phyloP scores from a whole-genome alignment of 2,888 invertebrate species.

The Heliconius cydno region DNA sequence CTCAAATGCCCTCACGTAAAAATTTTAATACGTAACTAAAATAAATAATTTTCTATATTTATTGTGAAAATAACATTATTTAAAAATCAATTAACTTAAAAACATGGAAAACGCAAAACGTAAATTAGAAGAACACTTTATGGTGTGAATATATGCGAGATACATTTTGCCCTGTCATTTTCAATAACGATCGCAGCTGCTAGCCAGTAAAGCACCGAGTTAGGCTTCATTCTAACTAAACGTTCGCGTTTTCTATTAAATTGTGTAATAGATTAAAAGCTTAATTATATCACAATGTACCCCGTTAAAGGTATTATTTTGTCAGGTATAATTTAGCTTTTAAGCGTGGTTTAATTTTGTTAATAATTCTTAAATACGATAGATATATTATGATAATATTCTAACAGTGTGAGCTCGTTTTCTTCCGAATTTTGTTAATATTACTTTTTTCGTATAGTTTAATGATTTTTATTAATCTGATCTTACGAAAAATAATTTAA shows the following conservation, averaged over 20 bases:
- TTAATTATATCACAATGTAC: constrained; percentile 1
- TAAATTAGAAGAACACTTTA: constrained; percentile 31
- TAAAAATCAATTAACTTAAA: constrained; percentile 4
- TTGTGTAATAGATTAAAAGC: constrained; percentile 6
- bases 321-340: neutral
- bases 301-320: neutral
- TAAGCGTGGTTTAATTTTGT: neutral
- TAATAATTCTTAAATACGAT: neutral
- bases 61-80: no score
- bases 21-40: no score
- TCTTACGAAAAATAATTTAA: no score
- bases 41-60: no score
- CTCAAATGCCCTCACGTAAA: no score
- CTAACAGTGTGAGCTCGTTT: no score
- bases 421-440: no score
- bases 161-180: constrained; percentile 36
- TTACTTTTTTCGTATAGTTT: no score
- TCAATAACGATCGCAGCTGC: constrained; percentile 37
- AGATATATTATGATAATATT: neutral
- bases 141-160: constrained; percentile 26
- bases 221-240: constrained; percentile 26
- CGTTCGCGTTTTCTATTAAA: constrained; percentile 3
- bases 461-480: no score
- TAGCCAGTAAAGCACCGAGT: constrained; percentile 14
- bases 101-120: neutral